Evolutionary conservation across 2,113 vertebrate species (phyloP), one percentile per base, ranked within the genome.

Genomic region (Cyprinus carpio): DNA sequence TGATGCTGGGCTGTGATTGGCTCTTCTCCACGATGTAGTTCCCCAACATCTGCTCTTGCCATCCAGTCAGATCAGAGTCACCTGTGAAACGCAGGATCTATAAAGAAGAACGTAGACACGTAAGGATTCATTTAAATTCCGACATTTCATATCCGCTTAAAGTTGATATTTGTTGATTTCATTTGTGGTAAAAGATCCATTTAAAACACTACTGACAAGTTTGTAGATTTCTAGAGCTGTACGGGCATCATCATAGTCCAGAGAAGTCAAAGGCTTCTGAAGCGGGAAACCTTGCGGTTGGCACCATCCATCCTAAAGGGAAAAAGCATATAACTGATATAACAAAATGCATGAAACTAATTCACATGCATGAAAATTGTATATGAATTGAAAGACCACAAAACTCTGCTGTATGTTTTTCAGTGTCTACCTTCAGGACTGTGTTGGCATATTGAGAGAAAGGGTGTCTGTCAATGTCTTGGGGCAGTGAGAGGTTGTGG

Each of bases 1-100:
- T 92, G 83, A 98, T 90, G 11, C 91, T 90, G 0, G 90, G 88
- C 0, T 86, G 90, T 18, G 31, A 91, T 89, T 96, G 91, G 64
- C 95, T 95, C 84, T 91, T 95, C 51, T 94, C 92, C 56, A 95
- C 93, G 3, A 98, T 96, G 91, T 95, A 98, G 92, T 97, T 97
- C 18, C 96, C 96, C 85, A 98, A 85, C 29, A 96, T 90, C 69
- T 95, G 91, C 89, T 97, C 94, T 88, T 97, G 94, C 95, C 93
- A 95, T 86, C 84, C 88, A 0, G 12, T 88, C 78, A 98, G 92
- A 4, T 89, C 92, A 6, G 89, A 87, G 88, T 96, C 96, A 11
- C 93, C 92, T 3, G 95, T 91, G 87, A 98, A 98, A 29, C 96
- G 91, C 82, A 98, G 64, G 78, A 97, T 95, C 97, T 98, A n/a